Evolutionary conservation across 92 coral and sea anemone genomes (phyloP).

Genomic region (Heliopora coerulea): DNA sequence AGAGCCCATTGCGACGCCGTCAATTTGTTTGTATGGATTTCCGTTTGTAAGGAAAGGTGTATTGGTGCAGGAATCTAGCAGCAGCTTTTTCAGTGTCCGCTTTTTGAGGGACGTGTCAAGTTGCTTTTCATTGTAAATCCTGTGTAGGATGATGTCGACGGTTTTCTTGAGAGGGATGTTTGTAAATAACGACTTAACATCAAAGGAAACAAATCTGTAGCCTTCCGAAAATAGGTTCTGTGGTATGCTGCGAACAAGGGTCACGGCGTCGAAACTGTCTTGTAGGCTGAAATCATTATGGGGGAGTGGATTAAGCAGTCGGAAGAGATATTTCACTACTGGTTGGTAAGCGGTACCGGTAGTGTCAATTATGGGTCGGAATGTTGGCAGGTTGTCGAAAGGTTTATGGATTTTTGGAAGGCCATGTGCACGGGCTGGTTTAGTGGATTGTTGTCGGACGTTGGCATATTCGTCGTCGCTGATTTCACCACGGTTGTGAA

Average conservation of each 20-base stretch:
- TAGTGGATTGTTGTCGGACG: slow-evolving; percentile 1
- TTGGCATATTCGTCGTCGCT: background rate
- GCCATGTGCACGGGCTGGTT: slow-evolving; percentile 5
- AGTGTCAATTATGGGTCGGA: slow-evolving; percentile 12
- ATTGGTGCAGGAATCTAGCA: slow-evolving; percentile 41
- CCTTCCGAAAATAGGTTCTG: background rate
- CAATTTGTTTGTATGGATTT: slow-evolving; percentile 43
- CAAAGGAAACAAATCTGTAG: background rate
- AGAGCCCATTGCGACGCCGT: slow-evolving; percentile 52
- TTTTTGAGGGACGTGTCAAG: slow-evolving; percentile 41
- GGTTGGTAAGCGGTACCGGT: slow-evolving; percentile 12
- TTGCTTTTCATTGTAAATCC: slow-evolving; percentile 30
- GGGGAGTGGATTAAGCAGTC: slow-evolving; percentile 16
- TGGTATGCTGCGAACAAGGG: background rate
- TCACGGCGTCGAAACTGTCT: slow-evolving; percentile 34
- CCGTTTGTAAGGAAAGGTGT: slow-evolving; percentile 42
- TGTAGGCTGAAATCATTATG: slow-evolving; percentile 24
- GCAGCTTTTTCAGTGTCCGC: slow-evolving; percentile 35
- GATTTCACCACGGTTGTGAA: background rate
- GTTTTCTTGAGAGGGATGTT: slow-evolving; percentile 9
- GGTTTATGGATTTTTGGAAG: slow-evolving; percentile 5
- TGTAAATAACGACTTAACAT: slow-evolving; percentile 27
- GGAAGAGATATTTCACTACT: slow-evolving; percentile 22
- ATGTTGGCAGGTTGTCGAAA: background rate
- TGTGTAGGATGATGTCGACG: slow-evolving; percentile 29